Conservation (phyloP, 1,140 invertebrate species). For the Zaprionus camerounensis region DNA sequence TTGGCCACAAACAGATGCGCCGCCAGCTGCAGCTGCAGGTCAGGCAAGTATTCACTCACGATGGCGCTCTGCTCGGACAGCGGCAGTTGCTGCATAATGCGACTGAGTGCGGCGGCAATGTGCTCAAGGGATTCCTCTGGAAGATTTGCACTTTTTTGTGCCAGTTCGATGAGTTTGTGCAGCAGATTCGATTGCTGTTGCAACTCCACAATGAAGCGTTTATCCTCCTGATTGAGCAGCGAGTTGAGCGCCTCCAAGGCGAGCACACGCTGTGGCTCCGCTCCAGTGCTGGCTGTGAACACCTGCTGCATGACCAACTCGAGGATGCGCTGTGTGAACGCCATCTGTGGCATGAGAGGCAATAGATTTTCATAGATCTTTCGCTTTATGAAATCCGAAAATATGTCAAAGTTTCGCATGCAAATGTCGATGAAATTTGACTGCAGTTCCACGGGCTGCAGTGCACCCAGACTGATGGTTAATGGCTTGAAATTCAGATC, state of each 20-base stretch:
- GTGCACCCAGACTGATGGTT: conserved; percentile 58
- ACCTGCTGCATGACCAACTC: conserved; percentile 66
- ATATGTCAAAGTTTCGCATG: conserved; percentile 70
- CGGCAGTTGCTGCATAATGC: conserved; percentile 65
- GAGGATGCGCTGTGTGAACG: conserved; percentile 72
- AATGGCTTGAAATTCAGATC: conserved; percentile 68
- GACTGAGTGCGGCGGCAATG: conserved; percentile 62
- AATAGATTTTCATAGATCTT: conserved; percentile 73
- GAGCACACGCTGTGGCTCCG: conserved; percentile 50
- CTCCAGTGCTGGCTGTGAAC: conserved; percentile 33
- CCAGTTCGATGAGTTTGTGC: conserved; percentile 68
- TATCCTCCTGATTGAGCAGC: conserved; percentile 60
- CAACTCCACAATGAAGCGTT: conserved; percentile 65
- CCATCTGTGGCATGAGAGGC: conserved; percentile 66
- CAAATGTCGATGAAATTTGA: conserved; percentile 68
- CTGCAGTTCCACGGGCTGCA: conserved; percentile 76
- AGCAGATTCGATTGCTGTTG: conserved; percentile 71
- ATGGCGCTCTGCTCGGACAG: conserved; percentile 75
- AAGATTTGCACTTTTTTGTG: conserved; percentile 34
- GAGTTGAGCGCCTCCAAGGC: conserved; percentile 67
- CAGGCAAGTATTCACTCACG: conserved; percentile 69
- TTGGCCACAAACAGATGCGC: conserved; percentile 75
- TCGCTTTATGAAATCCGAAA: conserved; percentile 68
- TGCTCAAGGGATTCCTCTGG: conserved; percentile 51
- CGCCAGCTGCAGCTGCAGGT: conserved; percentile 59